phyloP scores from a whole-genome alignment of 2,888 invertebrate genomes.

The Callimorpha dominula region DNA sequence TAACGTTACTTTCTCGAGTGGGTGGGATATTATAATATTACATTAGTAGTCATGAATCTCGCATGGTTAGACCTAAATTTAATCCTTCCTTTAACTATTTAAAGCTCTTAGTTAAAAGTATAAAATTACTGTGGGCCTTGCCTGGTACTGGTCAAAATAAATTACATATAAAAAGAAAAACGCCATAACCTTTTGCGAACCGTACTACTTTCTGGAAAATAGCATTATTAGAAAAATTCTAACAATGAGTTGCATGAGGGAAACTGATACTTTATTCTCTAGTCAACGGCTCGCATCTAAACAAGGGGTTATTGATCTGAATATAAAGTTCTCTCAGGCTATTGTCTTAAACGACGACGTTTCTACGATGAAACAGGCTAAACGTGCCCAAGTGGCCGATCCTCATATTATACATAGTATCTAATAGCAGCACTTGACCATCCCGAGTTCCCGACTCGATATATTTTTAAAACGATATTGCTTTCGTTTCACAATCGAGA shows the following conservation, averaged over 20 bases:
- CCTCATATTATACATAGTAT: slow-evolving; percentile 44
- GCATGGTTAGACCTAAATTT: slow-evolving; percentile 46
- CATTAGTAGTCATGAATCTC: slow-evolving; percentile 62
- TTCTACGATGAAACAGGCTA: slow-evolving; percentile 65
- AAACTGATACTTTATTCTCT: slow-evolving; percentile 67
- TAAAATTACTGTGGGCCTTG: slow-evolving; percentile 30
- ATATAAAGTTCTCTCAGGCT: slow-evolving; percentile 73
- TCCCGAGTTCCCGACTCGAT: slow-evolving; percentile 51
- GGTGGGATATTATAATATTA: slow-evolving; percentile 59
- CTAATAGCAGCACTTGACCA: slow-evolving; percentile 59
- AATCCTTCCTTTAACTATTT: slow-evolving; percentile 35
- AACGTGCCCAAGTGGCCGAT: slow-evolving; percentile 78
- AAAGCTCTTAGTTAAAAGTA: slow-evolving; percentile 12
- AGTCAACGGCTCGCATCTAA: slow-evolving; percentile 73
- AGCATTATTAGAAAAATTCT: slow-evolving; percentile 53
- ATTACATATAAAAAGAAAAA: slow-evolving; percentile 28
- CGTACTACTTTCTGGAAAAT: slow-evolving; percentile 38
- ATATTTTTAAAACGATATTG: slow-evolving; percentile 69
- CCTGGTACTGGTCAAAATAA: slow-evolving; percentile 35
- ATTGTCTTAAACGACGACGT: slow-evolving; percentile 75
- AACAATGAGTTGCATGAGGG: slow-evolving; percentile 67
- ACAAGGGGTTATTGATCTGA: slow-evolving; percentile 77
- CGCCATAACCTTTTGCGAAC: slow-evolving; percentile 31
- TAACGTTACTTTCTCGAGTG: slow-evolving; percentile 71
- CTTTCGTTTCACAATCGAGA: slow-evolving; percentile 68